Percentiles rank a stretch among this genome's conserved stretches.
phyloP scores from a whole-genome alignment of 2,113 vertebrate species.

The Alces alces region DNA sequence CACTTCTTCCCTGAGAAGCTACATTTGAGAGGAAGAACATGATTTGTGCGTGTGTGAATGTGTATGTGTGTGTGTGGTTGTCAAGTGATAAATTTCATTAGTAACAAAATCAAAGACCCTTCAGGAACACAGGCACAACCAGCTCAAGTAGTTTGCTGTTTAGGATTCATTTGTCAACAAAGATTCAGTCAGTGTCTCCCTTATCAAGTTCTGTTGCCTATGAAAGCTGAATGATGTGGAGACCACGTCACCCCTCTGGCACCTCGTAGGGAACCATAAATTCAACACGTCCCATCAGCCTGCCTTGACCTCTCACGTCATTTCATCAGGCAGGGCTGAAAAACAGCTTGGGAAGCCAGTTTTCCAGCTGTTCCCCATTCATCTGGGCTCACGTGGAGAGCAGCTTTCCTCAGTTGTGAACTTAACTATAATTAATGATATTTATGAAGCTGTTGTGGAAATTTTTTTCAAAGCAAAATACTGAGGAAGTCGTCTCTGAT shows the following conservation, averaged over 20 bases:
- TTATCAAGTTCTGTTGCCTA: background rate
- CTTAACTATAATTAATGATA: background rate
- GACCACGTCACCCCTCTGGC: rapidly evolving
- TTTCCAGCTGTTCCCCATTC: background rate
- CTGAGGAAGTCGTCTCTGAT: background rate
- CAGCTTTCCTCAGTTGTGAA: background rate
- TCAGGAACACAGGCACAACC: background rate
- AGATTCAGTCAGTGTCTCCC: rapidly evolving
- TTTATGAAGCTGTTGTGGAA: background rate
- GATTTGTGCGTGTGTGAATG: background rate
- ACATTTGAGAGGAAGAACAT: background rate
- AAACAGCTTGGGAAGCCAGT: background rate
- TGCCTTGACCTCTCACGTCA: background rate
- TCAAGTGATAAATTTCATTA: background rate
- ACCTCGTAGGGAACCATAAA: rapidly evolving
- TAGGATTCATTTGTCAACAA: background rate
- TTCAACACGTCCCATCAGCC: rapidly evolving
- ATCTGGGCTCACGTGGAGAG: background rate
- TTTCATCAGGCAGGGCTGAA: background rate
- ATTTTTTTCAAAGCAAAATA: background rate
- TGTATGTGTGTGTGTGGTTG: too few relatives aligned
- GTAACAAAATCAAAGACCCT: background rate
- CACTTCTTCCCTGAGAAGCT: background rate
- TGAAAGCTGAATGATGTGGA: background rate
- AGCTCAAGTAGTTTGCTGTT: rapidly evolving